Base-by-base conservation (phyloP, 1,140 invertebrate genomes). In the Sarcophaga bullata region DNA sequence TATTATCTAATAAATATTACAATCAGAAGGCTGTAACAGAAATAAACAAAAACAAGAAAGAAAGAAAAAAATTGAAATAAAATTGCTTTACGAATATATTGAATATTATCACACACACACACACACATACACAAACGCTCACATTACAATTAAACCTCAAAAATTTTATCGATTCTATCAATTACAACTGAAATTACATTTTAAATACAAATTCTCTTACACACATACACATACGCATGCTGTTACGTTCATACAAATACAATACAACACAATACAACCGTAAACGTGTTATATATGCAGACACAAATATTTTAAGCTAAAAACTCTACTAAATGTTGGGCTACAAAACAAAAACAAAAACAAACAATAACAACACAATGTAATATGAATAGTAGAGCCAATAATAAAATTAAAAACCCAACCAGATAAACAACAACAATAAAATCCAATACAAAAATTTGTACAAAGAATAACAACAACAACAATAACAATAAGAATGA, bases 291-390 rank as follows among this genome's bases (percentile, higher is more conserved):
- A 25, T 68, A 25, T 68, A 25, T 17, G 7, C 19, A 68, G n/a
- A 19, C 62, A 68, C 62, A 68, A 19, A 68, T 68, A 68, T 68
- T 68, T 68, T 19, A 19, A 68, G 62, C 13, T 68, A 68, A 68
- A 68, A 68, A 62, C 4, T 15, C 2, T 13, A 62, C 54, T 1
- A 37, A 37, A 37, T 37, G 25, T 37, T 37, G 25, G 25, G 25
- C 25, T 2, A 37, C 25, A 37, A 37, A 37, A 37, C 1, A 1
- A 37, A 37, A 37, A 37, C 4, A 37, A 37, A 37, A 37, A 37
- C 1, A 37, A 37, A 37, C 25, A 4, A 37, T 37, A 37, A 37
- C 25, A 37, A 37, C 25, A 37, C 1, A 37, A 37, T 37, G 25
- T 37, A 37, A 37, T 37, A 37, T 37, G 25, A 37, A 1, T 37